Evolutionary conservation across 1,140 invertebrate species (phyloP).

Genomic region (Drosophila leontia): DNA sequence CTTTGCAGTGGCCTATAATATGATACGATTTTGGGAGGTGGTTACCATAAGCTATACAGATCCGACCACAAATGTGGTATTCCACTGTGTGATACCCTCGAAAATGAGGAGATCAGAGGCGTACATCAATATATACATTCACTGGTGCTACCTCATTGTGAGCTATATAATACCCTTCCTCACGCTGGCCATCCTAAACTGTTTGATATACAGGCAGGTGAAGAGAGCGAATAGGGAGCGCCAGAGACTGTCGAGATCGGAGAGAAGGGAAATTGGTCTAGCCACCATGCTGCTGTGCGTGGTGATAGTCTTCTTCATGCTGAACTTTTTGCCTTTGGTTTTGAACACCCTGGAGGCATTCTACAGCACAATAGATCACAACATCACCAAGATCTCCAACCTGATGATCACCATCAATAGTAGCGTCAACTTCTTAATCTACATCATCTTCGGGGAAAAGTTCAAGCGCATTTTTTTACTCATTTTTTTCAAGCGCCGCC

Average conservation of each 20-base stretch:
- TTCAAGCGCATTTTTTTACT: constrained; percentile 96
- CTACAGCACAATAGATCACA: constrained; percentile 88
- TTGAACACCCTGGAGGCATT: constrained; percentile 95
- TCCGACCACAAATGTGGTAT: constrained; percentile 67
- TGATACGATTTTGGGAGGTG: constrained; percentile 91
- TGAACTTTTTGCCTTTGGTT: constrained; percentile 95
- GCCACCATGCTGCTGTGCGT: constrained; percentile 97
- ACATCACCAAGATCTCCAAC: constrained; percentile 94
- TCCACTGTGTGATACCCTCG: constrained; percentile 91
- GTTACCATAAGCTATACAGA: constrained; percentile 54
- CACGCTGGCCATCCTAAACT: constrained; percentile 93
- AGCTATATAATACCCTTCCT: constrained; percentile 96
- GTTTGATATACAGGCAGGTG: constrained; percentile 94
- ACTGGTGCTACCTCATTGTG: constrained; percentile 96
- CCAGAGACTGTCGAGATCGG: constrained; percentile 91
- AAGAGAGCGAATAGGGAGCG: constrained; percentile 93
- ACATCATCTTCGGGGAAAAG: constrained; percentile 98
- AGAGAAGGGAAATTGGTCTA: constrained; percentile 94
- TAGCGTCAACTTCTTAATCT: constrained; percentile 98
- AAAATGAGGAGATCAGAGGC: constrained; percentile 88
- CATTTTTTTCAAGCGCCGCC: constrained; percentile 90
- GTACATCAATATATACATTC: constrained; percentile 95
- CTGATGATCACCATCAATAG: constrained; percentile 98
- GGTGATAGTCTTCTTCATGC: constrained; percentile 97
- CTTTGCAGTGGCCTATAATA: constrained; percentile 94